Conservation (phyloP, 2,888 invertebrate genomes). For the Synergus laeviventris region DNA sequence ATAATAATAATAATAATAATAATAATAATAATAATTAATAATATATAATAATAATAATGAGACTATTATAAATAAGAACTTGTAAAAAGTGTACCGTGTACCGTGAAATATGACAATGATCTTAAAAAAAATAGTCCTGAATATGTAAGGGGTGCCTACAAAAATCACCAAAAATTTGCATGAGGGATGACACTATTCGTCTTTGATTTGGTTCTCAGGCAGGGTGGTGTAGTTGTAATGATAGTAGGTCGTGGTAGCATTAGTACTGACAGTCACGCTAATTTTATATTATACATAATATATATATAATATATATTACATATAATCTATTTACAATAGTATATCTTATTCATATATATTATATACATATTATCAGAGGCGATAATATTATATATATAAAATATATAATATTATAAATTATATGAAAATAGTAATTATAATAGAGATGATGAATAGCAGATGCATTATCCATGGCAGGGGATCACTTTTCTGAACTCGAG, state of each 20-base stretch:
- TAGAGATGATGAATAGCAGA: slow-evolving; percentile 50
- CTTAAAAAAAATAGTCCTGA: slow-evolving; percentile 65
- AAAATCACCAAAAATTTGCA: slow-evolving; percentile 67
- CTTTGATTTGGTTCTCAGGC: slow-evolving; percentile 48
- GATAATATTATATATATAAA: slow-evolving; percentile 53
- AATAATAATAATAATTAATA: slow-evolving; percentile 57
- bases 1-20: slow-evolving; percentile 57
- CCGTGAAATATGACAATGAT: slow-evolving; percentile 64
- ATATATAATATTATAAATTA: slow-evolving; percentile 55
- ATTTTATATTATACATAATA: slow-evolving; percentile 54
- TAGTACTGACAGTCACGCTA: slow-evolving; percentile 58
- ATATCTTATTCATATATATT: slow-evolving; percentile 48
- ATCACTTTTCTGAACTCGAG: slow-evolving; percentile 76
- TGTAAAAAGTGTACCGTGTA: slow-evolving; percentile 71
- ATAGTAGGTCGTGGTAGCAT: slow-evolving; percentile 53
- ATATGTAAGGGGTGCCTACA: slow-evolving; percentile 62
- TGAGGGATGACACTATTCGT: slow-evolving; percentile 58
- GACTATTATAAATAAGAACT: slow-evolving; percentile 73
- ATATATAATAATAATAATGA: slow-evolving; percentile 63
- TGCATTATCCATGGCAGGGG: slow-evolving; percentile 69
- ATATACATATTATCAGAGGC: slow-evolving; percentile 51
- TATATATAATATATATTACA: slow-evolving; percentile 52
- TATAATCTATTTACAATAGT: slow-evolving; percentile 52
- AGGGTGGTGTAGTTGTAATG: slow-evolving; percentile 50
- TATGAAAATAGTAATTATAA: slow-evolving; percentile 54